Conservation (phyloP, 2,113 vertebrate genomes). For the Junco hyemalis region DNA sequence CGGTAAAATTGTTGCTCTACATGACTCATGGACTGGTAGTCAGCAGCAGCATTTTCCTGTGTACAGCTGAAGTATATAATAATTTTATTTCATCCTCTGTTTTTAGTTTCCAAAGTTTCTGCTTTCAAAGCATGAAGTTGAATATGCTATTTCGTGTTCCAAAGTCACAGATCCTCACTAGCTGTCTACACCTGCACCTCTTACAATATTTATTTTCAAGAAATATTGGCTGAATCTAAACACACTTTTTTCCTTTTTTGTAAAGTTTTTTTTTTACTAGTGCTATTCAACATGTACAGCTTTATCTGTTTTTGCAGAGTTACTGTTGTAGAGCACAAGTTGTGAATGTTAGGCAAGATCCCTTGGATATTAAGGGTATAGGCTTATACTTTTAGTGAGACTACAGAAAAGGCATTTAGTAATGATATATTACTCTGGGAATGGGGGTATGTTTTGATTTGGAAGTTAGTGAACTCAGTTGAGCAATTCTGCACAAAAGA, state of each 20-base stretch:
- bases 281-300: neutral
- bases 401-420: neutral
- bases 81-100: neutral
- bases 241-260: accelerated
- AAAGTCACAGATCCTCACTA: neutral
- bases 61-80: neutral
- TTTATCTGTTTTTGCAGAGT: neutral
- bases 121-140: neutral
- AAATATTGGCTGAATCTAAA: neutral
- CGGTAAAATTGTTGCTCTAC: neutral
- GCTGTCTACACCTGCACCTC: neutral
- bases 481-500: neutral
- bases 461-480: neutral
- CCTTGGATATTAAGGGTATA: neutral
- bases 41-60: neutral
- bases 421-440: neutral
- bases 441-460: neutral
- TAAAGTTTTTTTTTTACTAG: neutral
- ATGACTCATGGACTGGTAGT: neutral
- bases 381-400: neutral
- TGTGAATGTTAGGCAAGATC: neutral
- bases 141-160: neutral
- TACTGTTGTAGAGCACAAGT: neutral
- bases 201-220: neutral
- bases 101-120: neutral